These are phyloP conservation scores for Acridotheres tristis DNA, from an alignment of 2,797 vertebrate genomes.

Conservation along the genomic window DNA sequence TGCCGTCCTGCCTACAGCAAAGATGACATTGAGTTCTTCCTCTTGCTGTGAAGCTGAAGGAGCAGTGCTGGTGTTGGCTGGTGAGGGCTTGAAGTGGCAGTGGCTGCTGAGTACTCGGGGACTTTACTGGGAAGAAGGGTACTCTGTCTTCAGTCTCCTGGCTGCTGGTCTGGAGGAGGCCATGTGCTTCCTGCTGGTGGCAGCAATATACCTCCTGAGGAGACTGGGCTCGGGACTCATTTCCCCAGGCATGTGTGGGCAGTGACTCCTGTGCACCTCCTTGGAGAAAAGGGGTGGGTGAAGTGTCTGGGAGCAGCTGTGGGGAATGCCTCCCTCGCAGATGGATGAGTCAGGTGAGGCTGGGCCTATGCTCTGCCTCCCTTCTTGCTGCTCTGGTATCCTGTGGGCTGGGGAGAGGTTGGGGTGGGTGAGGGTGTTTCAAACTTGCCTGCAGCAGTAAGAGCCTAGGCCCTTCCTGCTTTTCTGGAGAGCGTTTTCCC, in stretches of 20 bases:
- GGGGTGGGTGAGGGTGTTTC: background rate
- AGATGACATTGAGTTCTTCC: background rate
- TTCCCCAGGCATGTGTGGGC: background rate
- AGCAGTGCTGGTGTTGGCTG: background rate
- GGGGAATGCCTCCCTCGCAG: background rate
- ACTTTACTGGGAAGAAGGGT: background rate
- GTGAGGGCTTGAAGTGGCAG: background rate
- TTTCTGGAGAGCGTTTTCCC: background rate
- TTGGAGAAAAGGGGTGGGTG: background rate
- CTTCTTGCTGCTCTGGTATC: background rate
- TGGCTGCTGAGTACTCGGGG: background rate
- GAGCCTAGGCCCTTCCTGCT: background rate
- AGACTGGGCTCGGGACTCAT: background rate
- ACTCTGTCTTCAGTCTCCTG: background rate
- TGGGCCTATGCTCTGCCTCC: background rate
- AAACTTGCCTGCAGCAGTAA: background rate
- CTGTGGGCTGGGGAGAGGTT: background rate
- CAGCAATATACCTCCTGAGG: background rate
- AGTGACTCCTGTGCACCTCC: background rate
- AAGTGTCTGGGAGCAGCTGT: background rate
- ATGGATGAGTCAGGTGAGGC: background rate
- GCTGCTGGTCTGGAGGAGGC: background rate
- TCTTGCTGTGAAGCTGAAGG: background rate
- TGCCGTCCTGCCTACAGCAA: background rate
- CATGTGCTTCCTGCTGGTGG: background rate